These are phyloP conservation scores for Sebastes iracundus DNA, from an alignment of 2,797 vertebrate genomes.

Conservation along the genomic window DNA sequence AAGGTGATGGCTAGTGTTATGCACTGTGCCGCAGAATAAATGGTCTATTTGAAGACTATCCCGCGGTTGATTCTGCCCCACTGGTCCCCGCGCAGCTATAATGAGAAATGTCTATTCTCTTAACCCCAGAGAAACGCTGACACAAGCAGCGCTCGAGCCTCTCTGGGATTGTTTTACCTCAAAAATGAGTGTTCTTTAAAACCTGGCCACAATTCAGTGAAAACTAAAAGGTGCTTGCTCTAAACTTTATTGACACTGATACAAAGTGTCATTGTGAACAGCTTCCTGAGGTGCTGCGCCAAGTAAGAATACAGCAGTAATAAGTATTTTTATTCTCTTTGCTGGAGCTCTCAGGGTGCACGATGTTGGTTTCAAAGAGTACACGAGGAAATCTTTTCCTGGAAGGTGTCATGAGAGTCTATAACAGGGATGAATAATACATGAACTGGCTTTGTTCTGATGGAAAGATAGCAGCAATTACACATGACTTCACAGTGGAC, in stretches of 20 bases:
- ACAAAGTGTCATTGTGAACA: background rate
- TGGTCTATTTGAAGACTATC: slow-evolving; percentile 21
- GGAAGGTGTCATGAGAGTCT: slow-evolving; percentile 26
- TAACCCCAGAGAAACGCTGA: slow-evolving; percentile 44
- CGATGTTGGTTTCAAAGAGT: background rate
- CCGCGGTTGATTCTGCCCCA: slow-evolving; percentile 14
- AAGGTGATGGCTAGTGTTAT: background rate
- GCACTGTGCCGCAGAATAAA: slow-evolving; percentile 12
- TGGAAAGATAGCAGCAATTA: slow-evolving; percentile 18
- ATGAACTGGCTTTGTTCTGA: slow-evolving; percentile 42
- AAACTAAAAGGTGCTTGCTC: background rate
- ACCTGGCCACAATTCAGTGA: background rate
- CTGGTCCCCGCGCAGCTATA: slow-evolving; percentile 14
- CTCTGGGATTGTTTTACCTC: background rate
- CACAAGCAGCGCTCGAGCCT: slow-evolving; percentile 1
- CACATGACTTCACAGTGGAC: slow-evolving; percentile 3
- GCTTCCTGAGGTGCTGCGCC: background rate
- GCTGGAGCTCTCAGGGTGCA: background rate
- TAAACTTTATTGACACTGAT: background rate
- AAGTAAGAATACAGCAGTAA: background rate
- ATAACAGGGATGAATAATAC: slow-evolving; percentile 47
- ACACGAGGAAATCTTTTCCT: slow-evolving; percentile 1
- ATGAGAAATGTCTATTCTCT: slow-evolving; percentile 32
- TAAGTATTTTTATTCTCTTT: background rate
- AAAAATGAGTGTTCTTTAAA: slow-evolving; percentile 7